Evolutionary conservation across 2,797 vertebrate genomes (phyloP).

Genomic region (Arrhamphus sclerolepis): DNA sequence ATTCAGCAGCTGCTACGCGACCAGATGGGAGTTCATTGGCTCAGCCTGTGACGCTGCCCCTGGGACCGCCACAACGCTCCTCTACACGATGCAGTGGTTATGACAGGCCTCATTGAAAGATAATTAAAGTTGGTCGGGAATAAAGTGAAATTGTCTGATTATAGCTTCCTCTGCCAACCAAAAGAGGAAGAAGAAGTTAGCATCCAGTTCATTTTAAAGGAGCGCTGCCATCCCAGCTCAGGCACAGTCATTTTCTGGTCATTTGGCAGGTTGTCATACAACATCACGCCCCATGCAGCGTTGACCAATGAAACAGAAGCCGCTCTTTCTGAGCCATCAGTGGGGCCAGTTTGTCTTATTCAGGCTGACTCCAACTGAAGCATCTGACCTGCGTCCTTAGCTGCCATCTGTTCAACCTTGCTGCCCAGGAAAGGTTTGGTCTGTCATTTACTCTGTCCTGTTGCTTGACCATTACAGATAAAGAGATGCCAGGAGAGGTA

Average conservation of each 20-base stretch:
- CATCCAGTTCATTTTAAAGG: conserved; percentile 48
- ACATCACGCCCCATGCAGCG: conserved; percentile 18
- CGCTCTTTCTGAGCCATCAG: conserved; percentile 16
- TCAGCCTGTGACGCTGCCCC: conserved; percentile 54
- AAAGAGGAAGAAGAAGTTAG: conserved; percentile 27
- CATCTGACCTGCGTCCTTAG: conserved; percentile 52
- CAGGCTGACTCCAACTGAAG: conserved; percentile 14
- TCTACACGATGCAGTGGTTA: conserved; percentile 71
- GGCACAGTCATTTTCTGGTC: conserved; percentile 19
- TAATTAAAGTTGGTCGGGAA: conserved; percentile 70
- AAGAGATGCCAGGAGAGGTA: conserved; percentile 47
- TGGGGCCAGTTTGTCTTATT: conserved; percentile 34
- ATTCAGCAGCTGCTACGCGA: conserved; percentile 47
- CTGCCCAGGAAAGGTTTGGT: conserved; percentile 28
- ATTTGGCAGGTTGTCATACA: conserved; percentile 42
- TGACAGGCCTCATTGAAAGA: conserved; percentile 67
- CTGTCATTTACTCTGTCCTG: conserved; percentile 8
- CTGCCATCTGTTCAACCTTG: conserved; percentile 60
- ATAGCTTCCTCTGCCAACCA: conserved; percentile 44
- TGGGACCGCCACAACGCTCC: conserved; percentile 52
- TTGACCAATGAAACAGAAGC: conserved; percentile 29
- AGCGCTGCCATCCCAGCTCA: conserved; percentile 32
- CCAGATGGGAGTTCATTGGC: conserved; percentile 68
- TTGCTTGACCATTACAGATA: conserved; percentile 18
- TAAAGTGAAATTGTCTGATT: conserved; percentile 50